phyloP scores from a whole-genome alignment of 2,113 vertebrate genomes.

The Hystrix cristata region DNA sequence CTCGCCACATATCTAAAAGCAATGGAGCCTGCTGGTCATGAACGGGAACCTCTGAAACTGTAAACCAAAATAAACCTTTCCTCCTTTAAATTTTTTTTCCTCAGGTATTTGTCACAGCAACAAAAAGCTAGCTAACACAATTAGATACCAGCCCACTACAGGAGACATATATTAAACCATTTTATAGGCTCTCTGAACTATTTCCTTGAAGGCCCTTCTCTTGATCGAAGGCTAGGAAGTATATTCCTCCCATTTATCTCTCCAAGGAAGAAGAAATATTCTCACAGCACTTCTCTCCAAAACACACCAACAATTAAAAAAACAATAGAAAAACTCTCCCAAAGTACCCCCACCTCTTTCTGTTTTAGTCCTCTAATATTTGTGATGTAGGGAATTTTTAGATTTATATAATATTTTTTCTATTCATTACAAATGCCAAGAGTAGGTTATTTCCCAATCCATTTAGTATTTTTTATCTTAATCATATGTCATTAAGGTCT shows the following conservation, averaged over 20 bases:
- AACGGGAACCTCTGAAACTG: not conserved
- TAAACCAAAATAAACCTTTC: not conserved
- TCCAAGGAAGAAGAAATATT: not conserved
- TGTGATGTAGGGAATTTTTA: not conserved
- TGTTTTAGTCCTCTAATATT: not conserved
- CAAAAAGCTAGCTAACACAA: not conserved
- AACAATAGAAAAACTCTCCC: not conserved
- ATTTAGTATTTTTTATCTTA: not conserved
- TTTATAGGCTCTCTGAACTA: not conserved
- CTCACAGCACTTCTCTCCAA: not conserved
- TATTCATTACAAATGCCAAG: not conserved
- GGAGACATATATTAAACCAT: not conserved
- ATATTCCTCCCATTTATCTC: not conserved
- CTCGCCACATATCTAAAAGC: not conserved
- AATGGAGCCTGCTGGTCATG: too few relatives aligned
- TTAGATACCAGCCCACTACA: not conserved
- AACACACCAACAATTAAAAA: not conserved
- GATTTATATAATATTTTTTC: not conserved
- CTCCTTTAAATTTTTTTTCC: not conserved
- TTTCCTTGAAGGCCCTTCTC: not conserved
- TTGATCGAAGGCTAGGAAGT: not conserved
- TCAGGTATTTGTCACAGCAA: not conserved
- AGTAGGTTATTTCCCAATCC: not conserved
- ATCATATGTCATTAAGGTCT: not conserved
- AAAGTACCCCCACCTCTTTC: not conserved